Evolutionary conservation across 2,888 invertebrate species (phyloP).

Genomic region (Epistrophella euchroma): DNA sequence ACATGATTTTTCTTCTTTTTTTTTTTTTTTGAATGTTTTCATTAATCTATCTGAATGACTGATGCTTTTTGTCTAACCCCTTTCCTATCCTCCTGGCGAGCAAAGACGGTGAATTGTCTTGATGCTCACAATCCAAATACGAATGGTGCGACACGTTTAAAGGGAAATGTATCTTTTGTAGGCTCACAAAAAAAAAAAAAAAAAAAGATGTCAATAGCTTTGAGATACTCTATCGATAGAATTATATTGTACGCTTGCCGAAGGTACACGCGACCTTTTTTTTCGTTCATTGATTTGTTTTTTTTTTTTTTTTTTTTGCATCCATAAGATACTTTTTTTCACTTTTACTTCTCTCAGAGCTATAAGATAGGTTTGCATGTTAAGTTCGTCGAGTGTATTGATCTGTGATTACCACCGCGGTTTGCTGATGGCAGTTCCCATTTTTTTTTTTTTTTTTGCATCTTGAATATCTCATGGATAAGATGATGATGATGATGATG

Average conservation of each 20-base stretch:
- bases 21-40: background rate
- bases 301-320: background rate
- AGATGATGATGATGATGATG: slow-evolving; percentile 13
- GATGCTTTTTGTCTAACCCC: slow-evolving; percentile 13
- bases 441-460: slow-evolving; percentile 19
- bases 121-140: slow-evolving; percentile 35
- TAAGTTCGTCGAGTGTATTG: slow-evolving; percentile 50
- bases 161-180: slow-evolving; percentile 21
- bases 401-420: slow-evolving; percentile 62
- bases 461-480: slow-evolving; percentile 26
- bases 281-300: slow-evolving; percentile 41
- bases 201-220: slow-evolving; percentile 65
- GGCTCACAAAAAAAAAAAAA: background rate
- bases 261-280: slow-evolving; percentile 56
- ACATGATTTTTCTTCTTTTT: background rate
- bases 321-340: slow-evolving; percentile 64
- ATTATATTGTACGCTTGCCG: slow-evolving; percentile 30
- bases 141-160: slow-evolving; percentile 45
- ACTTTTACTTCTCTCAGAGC: slow-evolving; percentile 54
- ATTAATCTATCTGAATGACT: slow-evolving; percentile 58
- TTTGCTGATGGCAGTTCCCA: slow-evolving; percentile 38
- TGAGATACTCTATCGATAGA: slow-evolving; percentile 17
- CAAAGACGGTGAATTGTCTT: slow-evolving; percentile 1
- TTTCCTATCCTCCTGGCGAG: background rate
- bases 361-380: slow-evolving; percentile 14